Conservation (phyloP, 37 sponge, comb jelly and placozoan species). For the Amphimedon queenslandica region DNA sequence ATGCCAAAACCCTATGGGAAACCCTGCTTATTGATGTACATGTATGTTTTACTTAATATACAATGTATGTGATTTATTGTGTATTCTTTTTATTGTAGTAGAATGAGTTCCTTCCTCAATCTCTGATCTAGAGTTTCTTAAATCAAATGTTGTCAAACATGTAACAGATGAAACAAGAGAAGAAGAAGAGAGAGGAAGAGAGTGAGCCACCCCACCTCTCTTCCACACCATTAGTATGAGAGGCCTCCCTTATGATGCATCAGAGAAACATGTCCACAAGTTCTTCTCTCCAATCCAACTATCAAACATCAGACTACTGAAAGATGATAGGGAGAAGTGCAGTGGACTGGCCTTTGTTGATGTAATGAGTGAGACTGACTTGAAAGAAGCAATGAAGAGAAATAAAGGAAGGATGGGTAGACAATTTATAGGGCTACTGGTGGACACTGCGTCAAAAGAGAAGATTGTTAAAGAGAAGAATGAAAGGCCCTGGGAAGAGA, state of each 20-base stretch:
- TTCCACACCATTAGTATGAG: conserved; percentile 79
- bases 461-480: not conserved
- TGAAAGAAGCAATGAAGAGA: conserved; percentile 66
- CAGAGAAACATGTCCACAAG: conserved; percentile 59
- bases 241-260: conserved; percentile 89
- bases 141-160: conserved; percentile 43
- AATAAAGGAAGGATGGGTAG: conserved; percentile 80
- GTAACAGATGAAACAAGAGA: not conserved
- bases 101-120: not conserved
- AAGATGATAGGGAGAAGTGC: conserved; percentile 66
- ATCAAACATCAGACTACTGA: conserved; percentile 50
- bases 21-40: no score
- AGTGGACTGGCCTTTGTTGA: conserved; percentile 92
- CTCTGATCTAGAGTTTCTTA: conserved; percentile 57
- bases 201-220: conserved; percentile 5
- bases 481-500: conserved; percentile 63
- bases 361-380: conserved; percentile 69
- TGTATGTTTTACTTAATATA: no score
- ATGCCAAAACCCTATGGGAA: no score
- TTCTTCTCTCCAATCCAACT: conserved; percentile 87
- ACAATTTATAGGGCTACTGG: conserved; percentile 81
- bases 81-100: not conserved
- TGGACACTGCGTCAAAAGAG: conserved; percentile 42
- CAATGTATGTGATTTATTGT: no score
- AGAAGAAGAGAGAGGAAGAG: not conserved